Evolutionary conservation across 2,113 vertebrate species (phyloP).

Genomic region (Carlito syrichta): DNA sequence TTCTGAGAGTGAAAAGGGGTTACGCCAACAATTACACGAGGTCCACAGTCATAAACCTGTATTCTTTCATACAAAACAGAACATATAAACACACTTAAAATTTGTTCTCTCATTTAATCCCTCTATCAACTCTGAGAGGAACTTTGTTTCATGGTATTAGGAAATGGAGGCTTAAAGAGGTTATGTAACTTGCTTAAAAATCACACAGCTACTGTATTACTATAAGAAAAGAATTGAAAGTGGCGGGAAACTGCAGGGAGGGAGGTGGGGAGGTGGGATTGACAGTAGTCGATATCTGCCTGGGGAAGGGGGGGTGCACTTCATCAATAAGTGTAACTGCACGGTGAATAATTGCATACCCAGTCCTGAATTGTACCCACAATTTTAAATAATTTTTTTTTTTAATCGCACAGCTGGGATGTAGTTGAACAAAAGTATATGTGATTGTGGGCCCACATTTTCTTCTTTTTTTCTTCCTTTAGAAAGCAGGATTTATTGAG

Average conservation of each 20-base stretch:
- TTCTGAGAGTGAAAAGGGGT: neutral
- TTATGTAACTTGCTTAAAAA: neutral
- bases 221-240: too few relatives aligned
- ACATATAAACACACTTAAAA: neutral
- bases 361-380: too few relatives aligned
- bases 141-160: neutral
- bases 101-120: neutral
- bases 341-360: too few relatives aligned
- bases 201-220: too few relatives aligned
- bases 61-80: neutral
- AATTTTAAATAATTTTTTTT: too few relatives aligned
- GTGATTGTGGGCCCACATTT: neutral
- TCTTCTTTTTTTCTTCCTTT: too few relatives aligned
- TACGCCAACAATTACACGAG: constrained; percentile 23
- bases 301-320: too few relatives aligned
- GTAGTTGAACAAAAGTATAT: neutral
- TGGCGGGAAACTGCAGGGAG: too few relatives aligned
- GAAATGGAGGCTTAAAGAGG: constrained; percentile 3
- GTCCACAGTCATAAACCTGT: neutral
- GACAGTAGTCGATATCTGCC: too few relatives aligned
- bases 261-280: too few relatives aligned
- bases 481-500: too few relatives aligned
- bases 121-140: neutral
- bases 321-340: too few relatives aligned
- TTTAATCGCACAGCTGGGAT: neutral